A percentile compares a stretch with the other conserved stretches of the same genome.
phyloP scores from a whole-genome alignment of 2,888 invertebrate species.

The Icerya purchasi region DNA sequence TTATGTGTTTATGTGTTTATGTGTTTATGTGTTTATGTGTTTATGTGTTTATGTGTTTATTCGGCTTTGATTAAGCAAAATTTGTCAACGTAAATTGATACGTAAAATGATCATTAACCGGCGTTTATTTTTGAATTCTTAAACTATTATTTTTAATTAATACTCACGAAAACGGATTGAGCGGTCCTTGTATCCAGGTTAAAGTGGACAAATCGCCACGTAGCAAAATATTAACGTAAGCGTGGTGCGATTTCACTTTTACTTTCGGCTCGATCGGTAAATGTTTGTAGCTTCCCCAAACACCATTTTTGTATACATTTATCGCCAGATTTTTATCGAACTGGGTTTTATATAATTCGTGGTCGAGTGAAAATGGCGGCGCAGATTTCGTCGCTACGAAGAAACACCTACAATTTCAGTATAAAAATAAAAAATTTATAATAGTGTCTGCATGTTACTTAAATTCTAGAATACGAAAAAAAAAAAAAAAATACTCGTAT shows the following conservation, averaged over 20 bases:
- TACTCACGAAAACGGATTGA: slow-evolving; percentile 4
- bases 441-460: too few relatives aligned
- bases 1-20: background rate
- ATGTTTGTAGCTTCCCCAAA: slow-evolving; percentile 65
- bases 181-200: slow-evolving; percentile 50
- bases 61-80: too few relatives aligned
- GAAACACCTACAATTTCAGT: slow-evolving; percentile 28
- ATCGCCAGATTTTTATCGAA: slow-evolving; percentile 49
- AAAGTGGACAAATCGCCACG: slow-evolving; percentile 72
- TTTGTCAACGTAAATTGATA: too few relatives aligned
- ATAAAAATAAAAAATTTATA: too few relatives aligned
- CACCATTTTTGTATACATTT: slow-evolving; percentile 46
- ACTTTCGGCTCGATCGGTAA: slow-evolving; percentile 35
- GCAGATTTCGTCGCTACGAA: slow-evolving; percentile 36
- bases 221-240: slow-evolving; percentile 49
- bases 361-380: slow-evolving; percentile 38
- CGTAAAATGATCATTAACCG: too few relatives aligned
- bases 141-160: too few relatives aligned
- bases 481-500: too few relatives aligned
- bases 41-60: too few relatives aligned
- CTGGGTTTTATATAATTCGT: slow-evolving; percentile 42
- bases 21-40: too few relatives aligned
- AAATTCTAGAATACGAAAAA: too few relatives aligned
- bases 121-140: too few relatives aligned
- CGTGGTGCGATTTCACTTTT: slow-evolving; percentile 36